A percentile compares a stretch with the other conserved stretches of the same genome.
These are phyloP conservation scores for Linyphia triangularis DNA, from an alignment of 2,888 invertebrate genomes.

Conservation along the genomic window DNA sequence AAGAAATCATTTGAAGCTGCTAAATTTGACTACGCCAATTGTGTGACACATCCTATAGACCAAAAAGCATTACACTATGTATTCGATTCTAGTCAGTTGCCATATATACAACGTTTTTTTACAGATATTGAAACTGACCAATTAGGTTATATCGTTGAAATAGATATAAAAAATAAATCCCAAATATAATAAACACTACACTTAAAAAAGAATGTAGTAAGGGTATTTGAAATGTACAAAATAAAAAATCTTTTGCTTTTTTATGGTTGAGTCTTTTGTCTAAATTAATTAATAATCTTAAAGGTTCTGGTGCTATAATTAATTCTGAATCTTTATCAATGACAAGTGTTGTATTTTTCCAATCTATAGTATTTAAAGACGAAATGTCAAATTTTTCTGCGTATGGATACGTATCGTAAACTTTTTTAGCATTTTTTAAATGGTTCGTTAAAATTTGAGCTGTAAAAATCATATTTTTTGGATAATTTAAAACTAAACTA, in stretches of 20 bases:
- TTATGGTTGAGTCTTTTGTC: slow-evolving; percentile 9
- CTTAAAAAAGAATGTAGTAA: neutral
- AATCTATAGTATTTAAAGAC: neutral
- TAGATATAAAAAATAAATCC: neutral
- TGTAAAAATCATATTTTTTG: slow-evolving; percentile 41
- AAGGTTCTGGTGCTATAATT: slow-evolving; percentile 13
- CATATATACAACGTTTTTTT: neutral
- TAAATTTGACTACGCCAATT: neutral
- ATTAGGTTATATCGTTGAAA: slow-evolving; percentile 14
- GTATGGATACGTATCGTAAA: slow-evolving; percentile 23
- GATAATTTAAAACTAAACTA: slow-evolving; percentile 2
- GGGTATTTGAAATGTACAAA: neutral
- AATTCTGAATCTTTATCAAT: slow-evolving; percentile 7
- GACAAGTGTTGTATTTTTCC: neutral
- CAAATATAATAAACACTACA: neutral
- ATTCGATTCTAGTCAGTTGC: neutral
- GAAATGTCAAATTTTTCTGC: slow-evolving; percentile 38
- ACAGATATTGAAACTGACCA: neutral
- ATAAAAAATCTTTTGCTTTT: neutral
- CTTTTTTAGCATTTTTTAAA: slow-evolving; percentile 3
- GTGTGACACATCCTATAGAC: neutral
- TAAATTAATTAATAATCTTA: slow-evolving; percentile 9
- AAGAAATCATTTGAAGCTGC: neutral
- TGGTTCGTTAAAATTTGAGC: slow-evolving; percentile 3
- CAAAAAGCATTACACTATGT: neutral